phyloP scores from a whole-genome alignment of 2,888 invertebrate genomes.

The Rhagonycha fulva region DNA sequence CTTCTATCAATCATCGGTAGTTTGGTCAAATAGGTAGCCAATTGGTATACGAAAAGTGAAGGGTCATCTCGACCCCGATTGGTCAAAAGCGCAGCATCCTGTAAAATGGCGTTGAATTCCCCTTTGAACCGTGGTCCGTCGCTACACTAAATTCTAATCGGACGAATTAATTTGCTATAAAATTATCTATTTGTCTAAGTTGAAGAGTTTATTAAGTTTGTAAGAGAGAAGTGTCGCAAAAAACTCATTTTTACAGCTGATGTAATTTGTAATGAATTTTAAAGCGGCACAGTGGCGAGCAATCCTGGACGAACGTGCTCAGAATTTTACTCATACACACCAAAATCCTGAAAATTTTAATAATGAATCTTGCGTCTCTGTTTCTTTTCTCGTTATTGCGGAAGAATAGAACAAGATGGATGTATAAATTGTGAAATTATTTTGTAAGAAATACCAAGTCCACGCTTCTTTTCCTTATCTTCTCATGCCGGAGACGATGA shows the following conservation, averaged over 20 bases:
- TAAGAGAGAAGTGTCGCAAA: conserved; percentile 34
- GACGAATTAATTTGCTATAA: background rate
- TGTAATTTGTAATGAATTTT: conserved; percentile 57
- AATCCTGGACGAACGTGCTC: conserved; percentile 54
- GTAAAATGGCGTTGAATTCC: background rate
- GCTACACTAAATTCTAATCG: background rate
- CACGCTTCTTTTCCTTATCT: conserved; percentile 50
- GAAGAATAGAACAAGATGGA: conserved; percentile 28
- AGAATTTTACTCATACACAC: conserved; percentile 45
- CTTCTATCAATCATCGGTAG: background rate
- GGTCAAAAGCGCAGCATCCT: background rate
- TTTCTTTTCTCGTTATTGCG: conserved; percentile 20
- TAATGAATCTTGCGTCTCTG: conserved; percentile 19
- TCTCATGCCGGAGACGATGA: conserved; percentile 49
- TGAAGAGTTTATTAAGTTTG: conserved; percentile 17
- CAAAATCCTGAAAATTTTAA: conserved; percentile 32
- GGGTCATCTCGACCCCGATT: background rate
- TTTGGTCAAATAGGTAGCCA: background rate
- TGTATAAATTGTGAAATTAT: conserved; percentile 32
- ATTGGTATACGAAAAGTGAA: background rate
- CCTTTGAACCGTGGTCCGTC: background rate
- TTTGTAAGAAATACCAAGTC: conserved; percentile 38
- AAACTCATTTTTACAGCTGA: conserved; percentile 54
- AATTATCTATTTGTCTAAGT: conserved; percentile 14
- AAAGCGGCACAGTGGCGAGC: conserved; percentile 53